Evolutionary conservation across 2,797 vertebrate species (phyloP).

Genomic region (Sarcophilus harrisii): DNA sequence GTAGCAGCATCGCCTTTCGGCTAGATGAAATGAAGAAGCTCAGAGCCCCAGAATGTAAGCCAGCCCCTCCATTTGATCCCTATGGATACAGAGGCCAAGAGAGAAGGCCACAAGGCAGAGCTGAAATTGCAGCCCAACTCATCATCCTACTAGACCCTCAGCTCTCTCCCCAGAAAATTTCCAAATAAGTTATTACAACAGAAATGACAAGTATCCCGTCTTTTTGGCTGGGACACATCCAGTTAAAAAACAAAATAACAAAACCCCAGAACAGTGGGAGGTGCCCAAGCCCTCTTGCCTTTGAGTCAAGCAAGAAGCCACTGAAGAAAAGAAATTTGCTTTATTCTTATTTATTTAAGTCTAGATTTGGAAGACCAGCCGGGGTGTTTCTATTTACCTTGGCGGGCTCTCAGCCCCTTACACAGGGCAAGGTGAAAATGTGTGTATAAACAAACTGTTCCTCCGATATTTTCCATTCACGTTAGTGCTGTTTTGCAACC

Average conservation of each 20-base stretch:
- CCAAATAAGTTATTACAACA: neutral
- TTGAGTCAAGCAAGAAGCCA: neutral
- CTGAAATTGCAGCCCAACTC: neutral
- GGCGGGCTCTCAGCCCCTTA: conserved; percentile 71
- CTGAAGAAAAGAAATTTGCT: conserved; percentile 44
- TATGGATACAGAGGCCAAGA: neutral
- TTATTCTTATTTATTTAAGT: conserved; percentile 36
- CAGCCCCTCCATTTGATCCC: neutral
- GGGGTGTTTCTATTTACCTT: conserved; percentile 80
- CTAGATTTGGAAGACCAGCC: conserved; percentile 74
- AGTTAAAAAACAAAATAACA: neutral
- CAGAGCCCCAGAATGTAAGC: neutral
- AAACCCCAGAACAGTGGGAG: neutral
- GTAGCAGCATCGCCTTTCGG: neutral
- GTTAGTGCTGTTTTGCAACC: conserved; percentile 77
- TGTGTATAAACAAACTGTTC: conserved; percentile 77
- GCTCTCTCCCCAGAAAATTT: neutral
- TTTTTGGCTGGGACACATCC: neutral
- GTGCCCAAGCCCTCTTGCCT: neutral
- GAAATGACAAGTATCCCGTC: neutral
- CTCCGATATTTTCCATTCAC: conserved; percentile 69
- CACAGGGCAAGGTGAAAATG: conserved; percentile 76
- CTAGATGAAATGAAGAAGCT: neutral
- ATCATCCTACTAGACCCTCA: neutral
- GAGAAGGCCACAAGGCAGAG: neutral